Conservation (phyloP, 2,797 vertebrate genomes). For the Rhynchotus rufescens region DNA sequence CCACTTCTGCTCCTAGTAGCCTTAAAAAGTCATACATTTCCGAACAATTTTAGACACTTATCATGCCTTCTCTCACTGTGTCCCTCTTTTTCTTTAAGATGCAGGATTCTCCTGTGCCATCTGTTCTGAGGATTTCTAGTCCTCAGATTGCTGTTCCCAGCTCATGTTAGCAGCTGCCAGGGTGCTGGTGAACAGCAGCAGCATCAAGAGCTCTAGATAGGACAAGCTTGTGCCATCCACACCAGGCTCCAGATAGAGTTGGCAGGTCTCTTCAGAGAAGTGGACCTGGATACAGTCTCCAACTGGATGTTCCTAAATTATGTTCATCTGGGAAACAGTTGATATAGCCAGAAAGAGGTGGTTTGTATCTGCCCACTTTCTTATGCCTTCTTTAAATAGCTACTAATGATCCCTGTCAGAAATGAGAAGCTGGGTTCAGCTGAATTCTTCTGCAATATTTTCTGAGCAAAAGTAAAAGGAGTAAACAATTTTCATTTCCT, state of each 20-base stretch:
- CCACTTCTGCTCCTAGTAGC: not conserved
- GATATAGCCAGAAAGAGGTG: not conserved
- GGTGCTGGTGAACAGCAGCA: too few species aligned
- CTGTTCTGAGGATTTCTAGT: not conserved
- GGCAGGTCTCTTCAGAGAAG: not conserved
- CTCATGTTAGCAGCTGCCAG: not conserved
- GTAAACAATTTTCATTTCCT: not conserved
- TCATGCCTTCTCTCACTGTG: not conserved
- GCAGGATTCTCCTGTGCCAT: not conserved
- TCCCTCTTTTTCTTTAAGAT: not conserved
- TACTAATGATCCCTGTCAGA: not conserved
- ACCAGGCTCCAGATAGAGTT: too few species aligned
- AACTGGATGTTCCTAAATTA: not conserved
- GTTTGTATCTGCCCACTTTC: not conserved
- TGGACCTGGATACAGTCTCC: not conserved
- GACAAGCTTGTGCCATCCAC: too few species aligned
- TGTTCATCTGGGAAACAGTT: not conserved
- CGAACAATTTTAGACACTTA: not conserved
- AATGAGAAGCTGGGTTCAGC: not conserved
- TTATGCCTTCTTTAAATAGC: not conserved
- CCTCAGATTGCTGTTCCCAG: not conserved
- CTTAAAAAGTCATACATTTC: not conserved
- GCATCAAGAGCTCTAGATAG: too few species aligned
- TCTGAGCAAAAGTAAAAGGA: not conserved
- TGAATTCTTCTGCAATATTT: not conserved